These are phyloP conservation scores for Stegostoma tigrinum DNA, from an alignment of 2,113 vertebrate species.

Conservation along the genomic window DNA sequence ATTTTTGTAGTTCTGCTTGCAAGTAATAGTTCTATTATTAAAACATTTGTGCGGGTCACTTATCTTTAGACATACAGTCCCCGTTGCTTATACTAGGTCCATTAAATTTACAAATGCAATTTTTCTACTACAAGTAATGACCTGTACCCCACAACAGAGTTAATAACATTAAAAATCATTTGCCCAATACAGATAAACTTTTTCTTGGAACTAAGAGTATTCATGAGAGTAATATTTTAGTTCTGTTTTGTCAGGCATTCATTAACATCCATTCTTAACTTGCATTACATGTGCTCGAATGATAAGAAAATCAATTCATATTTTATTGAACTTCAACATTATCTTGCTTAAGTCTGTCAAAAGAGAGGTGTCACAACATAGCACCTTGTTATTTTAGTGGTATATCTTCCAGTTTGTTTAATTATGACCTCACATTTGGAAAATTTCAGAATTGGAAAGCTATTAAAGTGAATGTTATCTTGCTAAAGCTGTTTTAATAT, in stretches of 20 bases:
- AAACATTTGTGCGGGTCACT: not conserved
- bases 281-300: not conserved
- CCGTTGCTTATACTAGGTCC: not conserved
- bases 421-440: not conserved
- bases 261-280: not conserved
- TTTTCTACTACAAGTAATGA: not conserved
- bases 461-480: not conserved
- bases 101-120: not conserved
- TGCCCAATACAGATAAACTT: no score
- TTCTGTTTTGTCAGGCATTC: not conserved
- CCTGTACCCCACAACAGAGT: not conserved
- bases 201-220: not conserved
- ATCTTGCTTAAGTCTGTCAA: not conserved
- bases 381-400: not conserved
- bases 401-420: not conserved
- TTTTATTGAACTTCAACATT: not conserved
- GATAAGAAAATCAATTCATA: not conserved
- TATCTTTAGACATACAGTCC: not conserved
- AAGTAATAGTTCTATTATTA: slow-evolving; percentile 43
- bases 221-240: not conserved
- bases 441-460: not conserved
- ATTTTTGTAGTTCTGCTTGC: slow-evolving; percentile 42
- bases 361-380: not conserved
- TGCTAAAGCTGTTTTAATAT: not conserved
- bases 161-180: not conserved